A percentile compares a stretch with the other conserved stretches of the same genome.
Conservation (phyloP, 2,888 invertebrate species). For the Heliconius ismenius region DNA sequence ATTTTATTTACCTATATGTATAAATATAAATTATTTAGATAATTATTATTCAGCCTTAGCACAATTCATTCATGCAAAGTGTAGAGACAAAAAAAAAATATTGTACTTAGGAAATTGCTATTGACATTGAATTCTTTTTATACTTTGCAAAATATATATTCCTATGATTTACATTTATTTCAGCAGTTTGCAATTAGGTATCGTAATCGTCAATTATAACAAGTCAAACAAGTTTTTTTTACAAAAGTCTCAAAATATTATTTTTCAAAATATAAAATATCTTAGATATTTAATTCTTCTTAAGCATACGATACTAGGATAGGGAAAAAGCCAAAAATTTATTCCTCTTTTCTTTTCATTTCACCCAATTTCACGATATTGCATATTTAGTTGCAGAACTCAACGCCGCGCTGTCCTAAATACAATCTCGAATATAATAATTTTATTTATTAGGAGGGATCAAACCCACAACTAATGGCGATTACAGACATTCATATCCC, state of each 20-base stretch:
- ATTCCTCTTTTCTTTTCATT: too few relatives aligned
- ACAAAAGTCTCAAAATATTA: background rate
- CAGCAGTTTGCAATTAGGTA: background rate
- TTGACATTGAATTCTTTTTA: background rate
- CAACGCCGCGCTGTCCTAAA: background rate
- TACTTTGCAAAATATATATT: background rate
- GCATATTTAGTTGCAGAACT: background rate
- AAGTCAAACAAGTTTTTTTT: background rate
- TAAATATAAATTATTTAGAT: background rate
- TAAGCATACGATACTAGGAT: too few relatives aligned
- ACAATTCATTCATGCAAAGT: background rate
- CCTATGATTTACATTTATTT: background rate
- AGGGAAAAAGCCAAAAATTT: too few relatives aligned
- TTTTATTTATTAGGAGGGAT: too few relatives aligned
- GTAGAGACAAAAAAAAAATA: background rate
- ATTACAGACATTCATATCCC: background rate
- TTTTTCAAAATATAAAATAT: background rate
- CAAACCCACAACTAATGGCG: too few relatives aligned
- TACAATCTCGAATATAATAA: too few relatives aligned
- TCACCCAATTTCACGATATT: background rate
- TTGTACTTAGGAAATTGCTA: background rate
- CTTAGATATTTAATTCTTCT: background rate
- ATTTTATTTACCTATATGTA: too few relatives aligned
- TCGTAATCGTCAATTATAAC: background rate
- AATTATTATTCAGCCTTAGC: background rate